Percentiles rank a stretch among this genome's conserved stretches.
Conservation (phyloP, 2,888 invertebrate species). For the Cheilosia soror region DNA sequence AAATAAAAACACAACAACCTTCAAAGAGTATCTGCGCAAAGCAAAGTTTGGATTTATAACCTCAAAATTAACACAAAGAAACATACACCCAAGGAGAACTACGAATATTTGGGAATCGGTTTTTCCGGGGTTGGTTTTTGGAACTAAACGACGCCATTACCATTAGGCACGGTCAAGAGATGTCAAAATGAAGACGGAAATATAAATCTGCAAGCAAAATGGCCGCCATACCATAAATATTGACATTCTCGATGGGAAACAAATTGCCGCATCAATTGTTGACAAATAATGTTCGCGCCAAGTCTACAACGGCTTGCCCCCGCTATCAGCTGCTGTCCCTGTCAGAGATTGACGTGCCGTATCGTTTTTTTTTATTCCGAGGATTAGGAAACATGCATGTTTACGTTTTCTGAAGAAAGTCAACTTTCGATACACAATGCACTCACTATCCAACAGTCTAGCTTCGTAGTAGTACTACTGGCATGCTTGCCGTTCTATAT, state of each 20-base stretch:
- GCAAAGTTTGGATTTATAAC: constrained; percentile 36
- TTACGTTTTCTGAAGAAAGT: constrained; percentile 66
- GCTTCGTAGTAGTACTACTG: constrained; percentile 68
- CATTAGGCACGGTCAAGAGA: constrained; percentile 27
- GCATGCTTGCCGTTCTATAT: constrained; percentile 55
- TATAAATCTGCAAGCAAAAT: constrained; percentile 50
- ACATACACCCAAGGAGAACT: constrained; percentile 8
- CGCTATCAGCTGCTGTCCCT: constrained; percentile 37
- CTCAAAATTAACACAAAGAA: constrained; percentile 12
- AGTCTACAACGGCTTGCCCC: constrained; percentile 20
- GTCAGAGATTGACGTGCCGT: constrained; percentile 68
- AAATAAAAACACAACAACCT: constrained; percentile 13
- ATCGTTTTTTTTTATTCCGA: constrained; percentile 15
- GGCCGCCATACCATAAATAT: constrained; percentile 66
- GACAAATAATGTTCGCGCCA: constrained; percentile 59
- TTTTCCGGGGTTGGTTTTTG: constrained; percentile 54
- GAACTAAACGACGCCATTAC: constrained; percentile 67
- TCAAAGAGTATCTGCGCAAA: constrained; percentile 68
- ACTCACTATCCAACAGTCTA: constrained; percentile 33
- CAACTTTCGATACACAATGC: constrained; percentile 71
- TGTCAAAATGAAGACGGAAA: constrained; percentile 32
- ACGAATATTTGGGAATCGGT: constrained; percentile 9
- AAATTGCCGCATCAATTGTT: constrained; percentile 41
- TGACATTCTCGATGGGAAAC: constrained; percentile 53
- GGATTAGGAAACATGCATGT: constrained; percentile 66